Percentiles rank a stretch among this genome's conserved stretches.
These are phyloP conservation scores for Drosophila orosa DNA, from an alignment of 1,140 invertebrate species.

Conservation along the genomic window DNA sequence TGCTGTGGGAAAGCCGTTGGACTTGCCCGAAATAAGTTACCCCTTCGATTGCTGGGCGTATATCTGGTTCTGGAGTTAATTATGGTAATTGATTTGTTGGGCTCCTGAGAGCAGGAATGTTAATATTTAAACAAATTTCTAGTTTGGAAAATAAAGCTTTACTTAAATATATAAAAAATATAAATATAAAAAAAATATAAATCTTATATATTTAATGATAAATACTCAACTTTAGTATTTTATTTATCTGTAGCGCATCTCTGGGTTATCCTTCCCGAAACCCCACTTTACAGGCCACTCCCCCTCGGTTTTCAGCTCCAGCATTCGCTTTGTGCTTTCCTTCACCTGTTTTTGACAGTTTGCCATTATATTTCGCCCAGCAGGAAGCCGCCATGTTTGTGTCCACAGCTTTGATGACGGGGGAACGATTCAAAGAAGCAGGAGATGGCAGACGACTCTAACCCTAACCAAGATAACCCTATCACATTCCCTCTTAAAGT, in stretches of 20 bases:
- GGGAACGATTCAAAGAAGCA: neutral
- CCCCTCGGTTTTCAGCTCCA: neutral
- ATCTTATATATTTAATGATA: neutral
- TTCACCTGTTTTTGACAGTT: conserved; percentile 78
- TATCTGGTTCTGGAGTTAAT: conserved; percentile 23
- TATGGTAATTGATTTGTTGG: conserved; percentile 6
- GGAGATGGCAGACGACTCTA: neutral
- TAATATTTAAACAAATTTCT: neutral
- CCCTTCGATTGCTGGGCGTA: conserved; percentile 5
- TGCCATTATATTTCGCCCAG: conserved; percentile 73
- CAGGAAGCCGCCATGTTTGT: conserved; percentile 73
- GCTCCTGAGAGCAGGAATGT: neutral
- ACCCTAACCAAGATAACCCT: neutral
- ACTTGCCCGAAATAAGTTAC: conserved; percentile 13
- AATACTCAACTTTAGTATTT: neutral
- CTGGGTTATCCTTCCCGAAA: neutral
- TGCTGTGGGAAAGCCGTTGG: conserved; percentile 55
- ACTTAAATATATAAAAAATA: neutral
- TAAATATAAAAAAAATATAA: neutral
- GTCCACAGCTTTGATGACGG: conserved; percentile 3
- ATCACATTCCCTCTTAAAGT: neutral
- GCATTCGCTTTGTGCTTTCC: conserved; percentile 35
- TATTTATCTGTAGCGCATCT: conserved; percentile 1
- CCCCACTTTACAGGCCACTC: neutral
- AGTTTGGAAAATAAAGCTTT: neutral